These are phyloP conservation scores for Campoplex nolae DNA, from an alignment of 2,888 invertebrate genomes.

Conservation along the genomic window DNA sequence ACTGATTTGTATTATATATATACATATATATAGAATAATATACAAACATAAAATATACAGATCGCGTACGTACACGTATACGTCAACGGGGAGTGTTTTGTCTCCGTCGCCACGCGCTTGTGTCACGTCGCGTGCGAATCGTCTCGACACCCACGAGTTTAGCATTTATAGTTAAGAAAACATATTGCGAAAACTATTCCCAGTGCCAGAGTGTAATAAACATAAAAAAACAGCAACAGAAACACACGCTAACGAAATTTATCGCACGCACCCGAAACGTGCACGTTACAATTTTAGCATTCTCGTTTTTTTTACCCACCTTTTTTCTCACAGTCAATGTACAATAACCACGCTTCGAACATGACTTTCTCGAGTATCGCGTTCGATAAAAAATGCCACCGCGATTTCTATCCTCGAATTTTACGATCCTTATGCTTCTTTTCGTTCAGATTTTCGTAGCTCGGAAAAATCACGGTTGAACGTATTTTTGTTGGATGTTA, in stretches of 20 bases:
- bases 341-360: conserved; percentile 40
- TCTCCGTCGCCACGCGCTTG: conserved; percentile 54
- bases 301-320: conserved; percentile 4
- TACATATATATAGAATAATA: background rate
- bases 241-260: conserved; percentile 10
- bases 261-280: conserved; percentile 27
- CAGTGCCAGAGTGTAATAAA: conserved; percentile 45
- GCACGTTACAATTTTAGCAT: conserved; percentile 40
- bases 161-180: conserved; percentile 41
- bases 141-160: conserved; percentile 46
- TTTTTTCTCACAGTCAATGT: conserved; percentile 33
- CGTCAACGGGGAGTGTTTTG: conserved; percentile 33
- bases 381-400: conserved; percentile 19
- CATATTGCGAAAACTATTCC: conserved; percentile 56
- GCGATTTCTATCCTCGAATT: background rate
- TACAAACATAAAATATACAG: conserved; percentile 4
- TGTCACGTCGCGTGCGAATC: conserved; percentile 44
- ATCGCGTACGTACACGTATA: conserved; percentile 8
- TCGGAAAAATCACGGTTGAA: background rate
- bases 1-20: background rate
- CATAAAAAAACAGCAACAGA: background rate
- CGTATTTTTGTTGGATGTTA: background rate
- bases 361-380: conserved; percentile 40
- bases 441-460: conserved; percentile 1
- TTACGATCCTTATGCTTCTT: background rate